These are phyloP conservation scores for Eunapius fragilis DNA, from an alignment of 37 sponge, comb jelly and placozoan species.

Conservation along the genomic window DNA sequence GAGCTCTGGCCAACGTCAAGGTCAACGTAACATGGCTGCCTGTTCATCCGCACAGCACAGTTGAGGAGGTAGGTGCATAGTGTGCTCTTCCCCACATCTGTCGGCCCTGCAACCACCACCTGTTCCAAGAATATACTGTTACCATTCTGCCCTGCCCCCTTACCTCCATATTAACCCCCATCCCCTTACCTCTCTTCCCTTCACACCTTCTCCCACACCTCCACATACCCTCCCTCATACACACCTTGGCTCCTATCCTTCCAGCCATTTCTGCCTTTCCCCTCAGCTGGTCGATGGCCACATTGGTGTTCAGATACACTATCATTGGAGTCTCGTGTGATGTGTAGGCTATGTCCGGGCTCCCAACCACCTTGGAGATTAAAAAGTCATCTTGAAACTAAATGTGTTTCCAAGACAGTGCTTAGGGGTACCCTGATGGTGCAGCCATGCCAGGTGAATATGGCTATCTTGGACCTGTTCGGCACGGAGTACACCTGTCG, in stretches of 20 bases:
- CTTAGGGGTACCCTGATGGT: conserved; percentile 46
- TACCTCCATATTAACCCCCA: no score
- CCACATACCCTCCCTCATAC: not conserved
- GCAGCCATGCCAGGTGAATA: conserved; percentile 92
- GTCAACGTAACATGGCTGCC: conserved; percentile 86
- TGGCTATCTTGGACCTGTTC: conserved; percentile 67
- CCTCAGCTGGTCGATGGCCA: conserved; percentile 85
- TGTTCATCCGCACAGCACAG: conserved; percentile 83
- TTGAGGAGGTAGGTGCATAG: conserved; percentile 81
- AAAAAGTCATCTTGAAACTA: no score
- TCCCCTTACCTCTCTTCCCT: no score
- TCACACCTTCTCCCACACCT: no score
- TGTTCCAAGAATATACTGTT: not conserved
- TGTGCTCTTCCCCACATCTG: conserved; percentile 95
- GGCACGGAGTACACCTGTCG: conserved; percentile 65
- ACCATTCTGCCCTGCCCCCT: no score
- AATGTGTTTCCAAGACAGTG: no score
- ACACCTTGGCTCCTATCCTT: conserved; percentile 75
- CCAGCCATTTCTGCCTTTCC: conserved; percentile 55
- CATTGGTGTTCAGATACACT: conserved; percentile 86
- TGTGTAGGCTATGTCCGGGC: conserved; percentile 67
- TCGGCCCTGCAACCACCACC: conserved; percentile 88
- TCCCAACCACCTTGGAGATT: conserved; percentile 60
- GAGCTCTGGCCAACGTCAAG: conserved; percentile 87
- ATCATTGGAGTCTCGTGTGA: conserved; percentile 92